phyloP scores from a whole-genome alignment of 2,888 invertebrate genomes.

The Heliothis peltigera region DNA sequence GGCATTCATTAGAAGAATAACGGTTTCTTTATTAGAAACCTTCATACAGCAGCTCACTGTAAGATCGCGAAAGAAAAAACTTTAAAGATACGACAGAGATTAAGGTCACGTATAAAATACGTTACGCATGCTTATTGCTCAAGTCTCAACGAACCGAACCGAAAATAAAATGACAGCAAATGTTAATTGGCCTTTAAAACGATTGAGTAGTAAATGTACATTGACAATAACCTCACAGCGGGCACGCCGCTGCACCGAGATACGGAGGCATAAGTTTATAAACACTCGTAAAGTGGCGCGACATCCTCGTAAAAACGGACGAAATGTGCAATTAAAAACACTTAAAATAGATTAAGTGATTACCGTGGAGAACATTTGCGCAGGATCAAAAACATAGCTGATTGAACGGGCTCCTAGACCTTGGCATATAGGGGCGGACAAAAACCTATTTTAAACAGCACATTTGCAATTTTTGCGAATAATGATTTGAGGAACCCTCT shows the following conservation, averaged over 20 bases:
- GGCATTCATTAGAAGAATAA: constrained; percentile 49
- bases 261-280: constrained; percentile 62
- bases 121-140: constrained; percentile 45
- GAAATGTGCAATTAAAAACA: constrained; percentile 80
- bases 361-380: constrained; percentile 68
- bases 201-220: constrained; percentile 66
- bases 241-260: constrained; percentile 36
- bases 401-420: constrained; percentile 57
- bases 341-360: constrained; percentile 83
- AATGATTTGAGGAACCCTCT: constrained; percentile 21
- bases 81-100: constrained; percentile 49
- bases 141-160: constrained; percentile 38
- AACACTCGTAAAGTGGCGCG: constrained; percentile 70
- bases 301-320: constrained; percentile 71
- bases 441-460: constrained; percentile 53
- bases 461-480: constrained; percentile 56
- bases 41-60: constrained; percentile 12
- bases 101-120: constrained; percentile 49
- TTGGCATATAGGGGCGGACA: constrained; percentile 68
- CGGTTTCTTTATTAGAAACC: constrained; percentile 41
- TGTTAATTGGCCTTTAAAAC: constrained; percentile 64
- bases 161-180: constrained; percentile 60
- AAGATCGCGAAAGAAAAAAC: constrained; percentile 38
- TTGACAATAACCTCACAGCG: constrained; percentile 62
- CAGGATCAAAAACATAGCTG: constrained; percentile 60